Base-by-base conservation (phyloP, 2,113 vertebrate species). In the Labeo catla region DNA sequence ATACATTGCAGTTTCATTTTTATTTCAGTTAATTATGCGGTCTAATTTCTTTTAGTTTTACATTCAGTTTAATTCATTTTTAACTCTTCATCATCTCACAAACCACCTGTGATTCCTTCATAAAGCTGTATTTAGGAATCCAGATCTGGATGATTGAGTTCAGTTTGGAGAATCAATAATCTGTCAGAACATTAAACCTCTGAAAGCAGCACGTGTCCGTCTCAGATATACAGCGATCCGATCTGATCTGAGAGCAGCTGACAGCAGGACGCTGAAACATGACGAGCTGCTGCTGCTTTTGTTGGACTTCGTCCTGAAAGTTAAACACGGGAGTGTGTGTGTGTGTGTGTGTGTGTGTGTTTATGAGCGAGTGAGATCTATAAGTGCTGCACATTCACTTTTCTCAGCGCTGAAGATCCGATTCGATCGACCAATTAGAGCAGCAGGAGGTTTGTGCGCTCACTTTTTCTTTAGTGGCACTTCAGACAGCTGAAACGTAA, bases 221-320 rank as follows among this genome's bases (percentile, higher is more conserved):
- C 59, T 63, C 59, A 63, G 59, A 10, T 63, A 6, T 9, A 61
- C 59, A 61, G 50, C 52, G 15, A 13, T 21, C 54, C 5, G 16
- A 16, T 21, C 54, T 59, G 54, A 59, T 8, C 54, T 54, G 52
- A 65, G 63, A 34, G 1, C 66, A 8, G 39, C 39, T 39, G 3
- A 39, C 65, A 36, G 28, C 65, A 12, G 47, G 74, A 15, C 47
- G 4, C 47, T 50, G 74, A 12, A 76, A 76, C 74, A 36, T 3
- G 15, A 34, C 12, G 12, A 66, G 49, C 7, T 15, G 12, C 2
- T 8, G 13, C 12, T 34, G 39, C 23, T 76, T 52, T 76, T 16
- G 47, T 52, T 76, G 76, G 50, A 77, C 76, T 77, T 77, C 8
- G 76, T 36, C 76, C 76, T 36, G 49, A 9, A 36, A 77, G 50